Evolutionary conservation across 1,140 invertebrate genomes (phyloP).

Genomic region (Himalopsyche phryganea): DNA sequence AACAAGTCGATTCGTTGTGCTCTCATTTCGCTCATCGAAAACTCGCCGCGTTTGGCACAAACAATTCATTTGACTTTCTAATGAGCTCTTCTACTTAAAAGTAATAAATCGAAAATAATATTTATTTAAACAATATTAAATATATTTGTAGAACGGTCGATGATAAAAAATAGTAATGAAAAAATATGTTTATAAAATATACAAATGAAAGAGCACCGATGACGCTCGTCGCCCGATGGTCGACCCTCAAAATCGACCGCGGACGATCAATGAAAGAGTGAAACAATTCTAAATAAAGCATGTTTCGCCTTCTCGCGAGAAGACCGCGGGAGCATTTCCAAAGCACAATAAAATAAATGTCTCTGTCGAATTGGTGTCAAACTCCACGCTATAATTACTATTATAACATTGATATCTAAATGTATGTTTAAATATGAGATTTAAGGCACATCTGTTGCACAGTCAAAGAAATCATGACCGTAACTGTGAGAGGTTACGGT

Average conservation of each 20-base stretch:
- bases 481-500: background rate
- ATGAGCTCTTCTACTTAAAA: conserved; percentile 19
- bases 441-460: conserved; percentile 17
- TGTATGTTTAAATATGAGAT: conserved; percentile 3
- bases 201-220: conserved; percentile 13
- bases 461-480: conserved; percentile 4
- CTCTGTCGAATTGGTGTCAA: too few species aligned
- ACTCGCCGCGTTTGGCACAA: too few species aligned
- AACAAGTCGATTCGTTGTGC: conserved; percentile 13
- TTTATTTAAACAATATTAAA: conserved; percentile 12
- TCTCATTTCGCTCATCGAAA: background rate
- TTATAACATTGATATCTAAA: background rate
- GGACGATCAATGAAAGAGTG: too few species aligned
- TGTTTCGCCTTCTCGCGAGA: too few species aligned
- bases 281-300: too few species aligned
- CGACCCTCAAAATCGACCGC: too few species aligned
- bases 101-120: conserved; percentile 18
- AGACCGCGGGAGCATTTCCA: too few species aligned
- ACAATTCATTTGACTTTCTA: conserved; percentile 11
- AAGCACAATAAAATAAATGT: too few species aligned
- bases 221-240: too few species aligned
- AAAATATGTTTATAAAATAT: conserved; percentile 11
- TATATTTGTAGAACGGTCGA: background rate
- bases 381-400: too few species aligned
- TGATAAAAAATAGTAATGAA: background rate